Percentiles rank a stretch among this genome's conserved stretches.
Evolutionary conservation across 2,113 vertebrate species (phyloP).

Genomic region (Gracilinanus agilis): DNA sequence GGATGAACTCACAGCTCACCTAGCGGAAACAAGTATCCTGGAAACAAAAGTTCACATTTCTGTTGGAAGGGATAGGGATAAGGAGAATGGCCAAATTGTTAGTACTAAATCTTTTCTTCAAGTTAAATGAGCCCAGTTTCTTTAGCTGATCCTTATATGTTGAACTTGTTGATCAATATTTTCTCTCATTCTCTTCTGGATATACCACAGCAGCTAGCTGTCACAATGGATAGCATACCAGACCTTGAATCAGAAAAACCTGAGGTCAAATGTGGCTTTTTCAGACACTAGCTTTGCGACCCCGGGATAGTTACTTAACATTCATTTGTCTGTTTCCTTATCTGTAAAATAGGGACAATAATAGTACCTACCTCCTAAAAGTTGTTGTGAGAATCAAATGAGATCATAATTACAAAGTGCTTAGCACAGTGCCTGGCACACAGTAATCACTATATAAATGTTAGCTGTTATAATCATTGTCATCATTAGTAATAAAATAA

Average conservation of each 20-base stretch:
- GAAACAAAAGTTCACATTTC: background rate
- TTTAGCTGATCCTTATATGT: background rate
- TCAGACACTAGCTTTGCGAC: background rate
- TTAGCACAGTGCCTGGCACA: background rate
- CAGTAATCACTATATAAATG: background rate
- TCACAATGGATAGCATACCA: background rate
- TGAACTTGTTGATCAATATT: background rate
- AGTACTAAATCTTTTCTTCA: background rate
- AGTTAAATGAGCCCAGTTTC: background rate
- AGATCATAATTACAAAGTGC: background rate
- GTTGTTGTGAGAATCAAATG: no score
- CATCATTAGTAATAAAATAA: background rate
- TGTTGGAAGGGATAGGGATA: background rate
- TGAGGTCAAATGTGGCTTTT: background rate
- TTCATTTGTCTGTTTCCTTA: background rate
- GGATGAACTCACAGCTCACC: background rate
- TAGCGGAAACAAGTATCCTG: background rate
- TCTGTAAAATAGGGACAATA: background rate
- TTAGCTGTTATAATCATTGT: background rate
- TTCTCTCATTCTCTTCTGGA: background rate
- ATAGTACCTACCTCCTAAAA: background rate
- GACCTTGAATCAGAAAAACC: background rate
- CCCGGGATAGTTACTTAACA: background rate
- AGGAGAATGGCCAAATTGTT: background rate
- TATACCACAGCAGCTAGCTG: background rate